Conservation (phyloP, 2,113 vertebrate species). For the Misgurnus mizolepis region DNA sequence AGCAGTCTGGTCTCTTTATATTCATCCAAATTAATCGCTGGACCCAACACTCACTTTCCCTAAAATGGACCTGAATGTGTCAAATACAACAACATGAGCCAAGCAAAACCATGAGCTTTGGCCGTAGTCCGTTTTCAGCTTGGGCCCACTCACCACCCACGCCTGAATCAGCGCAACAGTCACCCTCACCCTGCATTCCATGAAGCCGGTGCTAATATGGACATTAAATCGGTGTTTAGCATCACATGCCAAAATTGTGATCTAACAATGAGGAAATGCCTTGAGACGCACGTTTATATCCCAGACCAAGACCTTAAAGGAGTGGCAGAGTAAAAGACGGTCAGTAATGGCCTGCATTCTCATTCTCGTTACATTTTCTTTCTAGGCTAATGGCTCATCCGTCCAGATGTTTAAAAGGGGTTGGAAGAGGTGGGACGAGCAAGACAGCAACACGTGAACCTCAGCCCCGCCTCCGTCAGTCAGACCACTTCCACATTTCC, state of each 20-base stretch:
- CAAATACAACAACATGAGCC: too few relatives aligned
- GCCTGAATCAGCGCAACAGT: neutral
- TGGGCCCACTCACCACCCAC: too few relatives aligned
- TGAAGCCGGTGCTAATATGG: conserved; percentile 2
- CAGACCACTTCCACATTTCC: neutral
- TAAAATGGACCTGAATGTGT: too few relatives aligned
- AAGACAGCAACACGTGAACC: conserved; percentile 6
- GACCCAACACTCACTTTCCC: too few relatives aligned
- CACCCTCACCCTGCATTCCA: neutral
- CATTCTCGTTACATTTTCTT: conserved; percentile 49
- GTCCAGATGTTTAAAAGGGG: conserved; percentile 72
- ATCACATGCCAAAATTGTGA: conserved; percentile 12
- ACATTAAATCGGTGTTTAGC: conserved; percentile 8
- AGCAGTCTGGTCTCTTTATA: neutral
- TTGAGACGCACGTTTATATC: neutral
- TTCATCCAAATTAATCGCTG: too few relatives aligned
- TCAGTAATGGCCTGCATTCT: neutral
- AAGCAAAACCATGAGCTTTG: conserved; percentile 40
- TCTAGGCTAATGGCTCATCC: conserved; percentile 71
- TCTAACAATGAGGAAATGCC: conserved; percentile 8
- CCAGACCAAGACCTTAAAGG: neutral
- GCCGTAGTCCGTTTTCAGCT: too few relatives aligned
- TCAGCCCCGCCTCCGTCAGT: neutral
- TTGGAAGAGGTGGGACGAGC: conserved; percentile 56
- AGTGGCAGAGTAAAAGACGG: neutral